Evolutionary conservation across 2,797 vertebrate species (phyloP), one percentile per base, ranked within the genome.

Genomic region (Acipenser oxyrinchus): DNA sequence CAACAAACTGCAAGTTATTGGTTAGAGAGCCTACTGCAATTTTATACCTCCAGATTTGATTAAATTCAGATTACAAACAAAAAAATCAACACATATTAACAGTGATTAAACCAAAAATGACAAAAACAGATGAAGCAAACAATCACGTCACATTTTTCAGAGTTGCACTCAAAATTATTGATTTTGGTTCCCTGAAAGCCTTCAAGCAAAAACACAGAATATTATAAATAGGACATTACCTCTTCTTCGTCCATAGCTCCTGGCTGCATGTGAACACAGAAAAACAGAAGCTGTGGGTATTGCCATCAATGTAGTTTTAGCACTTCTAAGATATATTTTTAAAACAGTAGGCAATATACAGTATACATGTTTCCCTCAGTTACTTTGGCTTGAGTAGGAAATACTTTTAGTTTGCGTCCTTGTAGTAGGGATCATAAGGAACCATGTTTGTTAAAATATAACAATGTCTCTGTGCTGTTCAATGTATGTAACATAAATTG

Each of bases 231-330:
- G 81, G 76, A 86, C 83, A 81, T 97, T 99, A 99, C 96, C 96
- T 99, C 96, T 92, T 96, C 96, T 93, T 88, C 96, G 94, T 88
- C 95, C 95, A 96, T 94, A 99, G 90, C 93, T 99, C 93, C 95
- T 94, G 90, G 94, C 95, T 99, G 95, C 93, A 94, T 93, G 91
- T 88, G 90, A 91, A 92, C 86, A 91, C 78, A 91, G 84, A 87
- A 86, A 87, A 83, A 84, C 57, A 48, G 71, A 37, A 37, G 37
- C 37, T 37, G 37, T 37, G 37, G 37, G 37, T 37, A 37, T 37
- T 37, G 37, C 37, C 37, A 37, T 37, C 37, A 37, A 37, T 37
- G 37, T 37, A 37, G 3, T 37, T 37, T 37, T 37, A 37, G 37
- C 37, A 37, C 37, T 37, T 37, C 37, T 37, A 37, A 37, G 37